These are phyloP conservation scores for Amblyjoppa proteus DNA, from an alignment of 2,888 invertebrate genomes.

Conservation along the genomic window DNA sequence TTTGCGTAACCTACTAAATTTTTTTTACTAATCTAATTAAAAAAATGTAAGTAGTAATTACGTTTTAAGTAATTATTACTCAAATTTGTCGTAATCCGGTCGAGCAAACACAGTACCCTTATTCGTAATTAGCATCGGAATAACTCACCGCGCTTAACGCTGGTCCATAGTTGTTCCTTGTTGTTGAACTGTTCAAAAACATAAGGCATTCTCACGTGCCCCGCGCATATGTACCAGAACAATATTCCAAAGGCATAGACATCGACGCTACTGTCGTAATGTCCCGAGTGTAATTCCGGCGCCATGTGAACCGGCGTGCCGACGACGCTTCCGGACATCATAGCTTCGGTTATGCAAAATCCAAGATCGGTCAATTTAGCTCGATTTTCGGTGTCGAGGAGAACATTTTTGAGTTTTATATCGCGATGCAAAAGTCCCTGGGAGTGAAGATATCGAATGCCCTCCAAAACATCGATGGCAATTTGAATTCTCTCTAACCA, in stretches of 20 bases:
- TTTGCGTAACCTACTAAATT: neutral
- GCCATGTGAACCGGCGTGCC: conserved; percentile 97
- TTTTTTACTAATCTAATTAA: neutral
- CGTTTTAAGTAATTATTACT: neutral
- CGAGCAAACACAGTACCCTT: neutral
- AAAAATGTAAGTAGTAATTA: neutral
- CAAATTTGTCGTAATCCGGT: neutral
- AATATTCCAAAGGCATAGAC: conserved; percentile 96
- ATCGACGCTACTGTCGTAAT: conserved; percentile 94
- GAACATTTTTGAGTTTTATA: conserved; percentile 95
- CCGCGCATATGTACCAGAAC: conserved; percentile 96
- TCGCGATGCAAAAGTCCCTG: conserved; percentile 95
- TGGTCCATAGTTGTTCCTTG: conserved; percentile 94
- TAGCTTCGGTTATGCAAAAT: conserved; percentile 95
- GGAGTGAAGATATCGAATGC: conserved; percentile 95
- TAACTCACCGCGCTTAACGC: conserved; percentile 91
- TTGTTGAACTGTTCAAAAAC: conserved; percentile 94
- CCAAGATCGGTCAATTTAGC: conserved; percentile 95
- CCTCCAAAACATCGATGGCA: conserved; percentile 93
- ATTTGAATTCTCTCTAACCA: conserved; percentile 89
- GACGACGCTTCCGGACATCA: conserved; percentile 95
- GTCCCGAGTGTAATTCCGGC: conserved; percentile 93
- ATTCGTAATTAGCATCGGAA: neutral
- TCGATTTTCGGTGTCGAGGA: conserved; percentile 90
- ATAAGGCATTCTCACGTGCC: conserved; percentile 91